Evolutionary conservation across 2,113 vertebrate species (phyloP), one percentile per base, ranked within the genome.

Genomic region (Mastomys coucha): DNA sequence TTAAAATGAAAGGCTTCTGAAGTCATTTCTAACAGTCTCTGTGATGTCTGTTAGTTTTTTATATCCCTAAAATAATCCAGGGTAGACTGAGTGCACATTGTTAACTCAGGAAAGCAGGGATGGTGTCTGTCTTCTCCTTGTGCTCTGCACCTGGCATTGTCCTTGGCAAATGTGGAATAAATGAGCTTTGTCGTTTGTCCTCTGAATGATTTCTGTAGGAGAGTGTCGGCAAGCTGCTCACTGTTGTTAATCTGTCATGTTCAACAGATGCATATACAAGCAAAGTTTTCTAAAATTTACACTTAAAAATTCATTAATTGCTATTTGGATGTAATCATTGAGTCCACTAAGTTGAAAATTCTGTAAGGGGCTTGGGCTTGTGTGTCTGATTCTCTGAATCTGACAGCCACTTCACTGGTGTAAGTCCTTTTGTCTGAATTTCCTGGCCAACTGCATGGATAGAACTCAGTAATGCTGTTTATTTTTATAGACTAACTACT

Each of bases 181-280:
- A 88, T 96, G 93, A 92, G 93, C 97, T 97, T 97, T 97, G 95
- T 97, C 70, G 65, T 96, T 88, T 97, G 93, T 94, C 89, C 91
- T 95, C 95, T 73, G 91, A 95, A 86, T 96, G 94, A 96, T 97
- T 96, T 98, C 95, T 70, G 90, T 97, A 95, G 94, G 97, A 96
- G 95, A 96, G 26, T 89, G 73, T 94, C 89, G 96, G 84, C 96
- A 97, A 94, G 94, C 90, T 88, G 78, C 76, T 84, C 92, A 93
- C 72, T 95, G 17, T 96, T 97, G 91, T 96, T 95, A 96, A 91
- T 96, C 91, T 91, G 90, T 87, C 92, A 72, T 93, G 85, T 95
- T 96, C 95, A 94, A 89, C 97, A 96, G 76, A 96, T 96, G 89
- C 94, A 95, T 95, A 87, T 95, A 42, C 92, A 96, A 89, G 91